A percentile compares a stretch with the other conserved stretches of the same genome.
phyloP scores from a whole-genome alignment of 1,140 invertebrate genomes.

The Danaus plexippus region DNA sequence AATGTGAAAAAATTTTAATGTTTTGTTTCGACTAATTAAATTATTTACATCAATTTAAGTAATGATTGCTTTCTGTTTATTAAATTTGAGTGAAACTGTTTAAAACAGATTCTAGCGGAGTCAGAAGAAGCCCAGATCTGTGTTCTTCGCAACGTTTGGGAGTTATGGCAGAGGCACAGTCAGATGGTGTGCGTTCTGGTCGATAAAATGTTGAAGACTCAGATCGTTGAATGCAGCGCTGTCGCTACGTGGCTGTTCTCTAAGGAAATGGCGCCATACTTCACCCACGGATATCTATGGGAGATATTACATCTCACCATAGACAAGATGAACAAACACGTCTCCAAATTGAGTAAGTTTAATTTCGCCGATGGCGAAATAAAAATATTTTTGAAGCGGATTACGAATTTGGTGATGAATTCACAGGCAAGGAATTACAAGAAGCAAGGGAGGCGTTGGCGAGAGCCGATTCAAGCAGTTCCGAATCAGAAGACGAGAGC shows the following conservation, averaged over 20 bases:
- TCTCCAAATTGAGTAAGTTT: conserved; percentile 82
- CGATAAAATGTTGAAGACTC: conserved; percentile 97
- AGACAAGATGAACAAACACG: conserved; percentile 96
- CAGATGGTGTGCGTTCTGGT: conserved; percentile 98
- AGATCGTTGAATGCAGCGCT: conserved; percentile 96
- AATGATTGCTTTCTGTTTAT: background rate
- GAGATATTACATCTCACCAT: conserved; percentile 97
- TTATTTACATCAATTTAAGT: background rate
- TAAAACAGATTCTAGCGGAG: conserved; percentile 83
- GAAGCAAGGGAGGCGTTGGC: conserved; percentile 89
- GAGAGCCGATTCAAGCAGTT: conserved; percentile 82
- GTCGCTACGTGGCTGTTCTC: conserved; percentile 99
- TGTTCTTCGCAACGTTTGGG: conserved; percentile 93
- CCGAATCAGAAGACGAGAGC: conserved; percentile 84
- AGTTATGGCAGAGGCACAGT: conserved; percentile 94
- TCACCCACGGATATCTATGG: conserved; percentile 97
- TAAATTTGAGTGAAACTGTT: background rate
- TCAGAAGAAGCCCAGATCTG: conserved; percentile 97
- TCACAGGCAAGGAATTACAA: conserved; percentile 80
- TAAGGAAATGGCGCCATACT: conserved; percentile 94
- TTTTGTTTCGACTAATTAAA: no score
- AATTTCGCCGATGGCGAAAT: background rate
- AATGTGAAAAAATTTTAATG: no score
- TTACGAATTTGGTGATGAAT: background rate
- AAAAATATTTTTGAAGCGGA: conserved; percentile 3